Evolutionary conservation across 1,140 invertebrate species (phyloP), one percentile per base, ranked within the genome.

Genomic region (Drosophila arawakana): DNA sequence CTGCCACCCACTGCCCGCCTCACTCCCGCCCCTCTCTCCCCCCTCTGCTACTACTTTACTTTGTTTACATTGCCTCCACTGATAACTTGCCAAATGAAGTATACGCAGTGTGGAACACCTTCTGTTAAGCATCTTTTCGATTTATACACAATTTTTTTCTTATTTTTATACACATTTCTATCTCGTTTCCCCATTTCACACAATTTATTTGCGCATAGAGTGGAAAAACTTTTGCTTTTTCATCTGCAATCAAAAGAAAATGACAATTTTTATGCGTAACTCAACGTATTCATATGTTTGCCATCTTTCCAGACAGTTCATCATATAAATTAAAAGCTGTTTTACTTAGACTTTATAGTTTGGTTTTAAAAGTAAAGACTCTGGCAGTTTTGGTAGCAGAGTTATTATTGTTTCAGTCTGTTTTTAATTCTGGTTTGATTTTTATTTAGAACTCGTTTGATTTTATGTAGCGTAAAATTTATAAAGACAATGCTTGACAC

Each of bases 61-160:
- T 65, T 57, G 52, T 69, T 74, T 58, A 43, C 72, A 50, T 74
- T 58, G 72, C 44, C n/a, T 57, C 18, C 34, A 37, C 52, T 65
- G 50, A 59, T 75, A 71, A 75, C 39, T 65, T 54, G 59, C 30
- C 59, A 70, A 75, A 63, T 75, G 52, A 65, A 70, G 67, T 73
- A 67, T 73, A 67, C 62, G 62, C 62, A 67, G 11, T 35, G 70
- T 65, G 44, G 57, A n/a, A 35, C 67, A 15, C 44, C 35, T 39
- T 37, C 34, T 63, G 37, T 25, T 61, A 47, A 66, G 46, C 34
- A 21, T 35, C 5, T 61, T 49, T 35, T 15, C 59, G 15, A 41
- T 44, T 49, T 21, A 30, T 30, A 30, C 25, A 30, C 6, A 30
- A 5, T 30, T 30, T 30, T 30, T 30, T 30, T 30, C 25, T 21